Evolutionary conservation across 2,113 vertebrate genomes (phyloP).

Genomic region (Pyxicephalus adspersus): DNA sequence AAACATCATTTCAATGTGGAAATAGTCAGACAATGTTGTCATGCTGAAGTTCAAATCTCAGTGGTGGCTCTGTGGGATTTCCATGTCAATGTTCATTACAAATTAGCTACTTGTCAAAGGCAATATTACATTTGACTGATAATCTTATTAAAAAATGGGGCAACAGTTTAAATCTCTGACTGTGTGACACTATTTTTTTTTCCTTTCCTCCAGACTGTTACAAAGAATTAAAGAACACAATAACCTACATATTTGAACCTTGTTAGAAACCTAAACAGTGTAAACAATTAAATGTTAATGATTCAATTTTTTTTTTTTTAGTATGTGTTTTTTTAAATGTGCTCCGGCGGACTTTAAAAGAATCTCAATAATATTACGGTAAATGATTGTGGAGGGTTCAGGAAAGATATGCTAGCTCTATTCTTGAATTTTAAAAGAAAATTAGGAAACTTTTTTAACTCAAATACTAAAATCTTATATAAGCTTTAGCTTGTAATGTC

Average conservation of each 20-base stretch:
- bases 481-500: too few species aligned
- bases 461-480: too few species aligned
- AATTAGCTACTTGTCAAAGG: conserved; percentile 57
- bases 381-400: not conserved
- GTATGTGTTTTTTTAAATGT: not conserved
- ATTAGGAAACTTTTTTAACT: too few species aligned
- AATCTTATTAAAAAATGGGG: conserved; percentile 55
- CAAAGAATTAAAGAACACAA: conserved; percentile 40
- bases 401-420: not conserved
- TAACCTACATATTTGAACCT: conserved; percentile 43
- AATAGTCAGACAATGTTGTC: conserved; percentile 54
- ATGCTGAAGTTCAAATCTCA: conserved; percentile 47
- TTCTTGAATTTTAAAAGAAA: too few species aligned
- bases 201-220: conserved; percentile 33
- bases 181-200: conserved; percentile 45
- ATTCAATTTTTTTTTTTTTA: not conserved
- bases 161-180: conserved; percentile 54
- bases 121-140: conserved; percentile 55
- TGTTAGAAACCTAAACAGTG: conserved; percentile 9
- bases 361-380: not conserved
- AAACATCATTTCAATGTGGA: conserved; percentile 50
- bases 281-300: conserved; percentile 32
- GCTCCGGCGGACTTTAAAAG: not conserved
- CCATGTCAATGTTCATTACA: conserved; percentile 55
- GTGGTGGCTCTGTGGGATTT: conserved; percentile 57